Evolutionary conservation across 1,140 invertebrate genomes (phyloP).

Genomic region (Pararge aegeria): DNA sequence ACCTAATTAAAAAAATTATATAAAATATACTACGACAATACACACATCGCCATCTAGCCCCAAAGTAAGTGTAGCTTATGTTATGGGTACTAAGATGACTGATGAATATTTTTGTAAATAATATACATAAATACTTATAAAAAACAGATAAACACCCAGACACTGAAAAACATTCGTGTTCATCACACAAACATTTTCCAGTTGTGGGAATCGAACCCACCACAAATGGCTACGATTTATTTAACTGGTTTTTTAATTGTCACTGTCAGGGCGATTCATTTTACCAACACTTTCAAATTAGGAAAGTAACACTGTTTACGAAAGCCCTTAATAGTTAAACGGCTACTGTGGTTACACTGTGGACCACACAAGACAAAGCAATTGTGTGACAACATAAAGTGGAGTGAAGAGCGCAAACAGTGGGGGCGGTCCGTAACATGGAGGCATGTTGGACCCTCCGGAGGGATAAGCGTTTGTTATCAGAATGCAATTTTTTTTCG

Average conservation of each 20-base stretch:
- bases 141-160: too few relatives aligned
- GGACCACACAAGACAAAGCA: constrained; percentile 59
- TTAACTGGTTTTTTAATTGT: neutral
- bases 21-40: too few relatives aligned
- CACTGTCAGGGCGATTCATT: neutral
- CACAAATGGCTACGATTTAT: neutral
- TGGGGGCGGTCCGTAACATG: constrained; percentile 54
- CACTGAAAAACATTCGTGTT: too few relatives aligned
- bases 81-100: too few relatives aligned
- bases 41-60: too few relatives aligned
- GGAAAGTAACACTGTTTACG: constrained; percentile 9
- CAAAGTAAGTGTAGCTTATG: too few relatives aligned
- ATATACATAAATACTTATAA: too few relatives aligned
- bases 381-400: constrained; percentile 61
- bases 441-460: constrained; percentile 26
- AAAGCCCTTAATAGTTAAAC: constrained; percentile 20
- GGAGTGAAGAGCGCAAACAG: constrained; percentile 56
- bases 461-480: neutral
- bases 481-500: too few relatives aligned
- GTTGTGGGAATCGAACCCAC: neutral
- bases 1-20: too few relatives aligned
- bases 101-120: too few relatives aligned
- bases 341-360: constrained; percentile 26
- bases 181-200: too few relatives aligned
- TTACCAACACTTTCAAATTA: constrained; percentile 1